phyloP scores from a whole-genome alignment of 2,888 invertebrate genomes.

The Andrena camellia region DNA sequence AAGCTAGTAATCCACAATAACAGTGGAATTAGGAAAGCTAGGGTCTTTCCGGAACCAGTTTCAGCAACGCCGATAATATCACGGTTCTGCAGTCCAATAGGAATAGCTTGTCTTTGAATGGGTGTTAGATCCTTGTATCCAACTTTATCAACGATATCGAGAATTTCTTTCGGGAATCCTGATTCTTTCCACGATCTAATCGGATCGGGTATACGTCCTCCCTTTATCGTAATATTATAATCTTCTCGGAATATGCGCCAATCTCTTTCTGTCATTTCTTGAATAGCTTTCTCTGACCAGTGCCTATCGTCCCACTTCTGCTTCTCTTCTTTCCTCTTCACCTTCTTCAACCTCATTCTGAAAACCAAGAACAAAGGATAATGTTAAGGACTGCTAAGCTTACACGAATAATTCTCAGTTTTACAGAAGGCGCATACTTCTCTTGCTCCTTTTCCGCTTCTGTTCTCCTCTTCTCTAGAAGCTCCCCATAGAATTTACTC shows the following conservation, averaged over 20 bases:
- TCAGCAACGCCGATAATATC: constrained; percentile 99
- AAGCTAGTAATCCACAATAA: constrained; percentile 99
- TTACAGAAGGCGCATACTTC: constrained; percentile 85
- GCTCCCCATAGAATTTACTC: constrained; percentile 98
- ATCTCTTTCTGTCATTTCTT: constrained; percentile 99
- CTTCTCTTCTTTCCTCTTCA: constrained; percentile 98
- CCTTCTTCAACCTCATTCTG: constrained; percentile 93
- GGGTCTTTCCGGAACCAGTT: constrained; percentile 99
- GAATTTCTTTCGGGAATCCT: constrained; percentile 94
- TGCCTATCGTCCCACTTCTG: constrained; percentile 99
- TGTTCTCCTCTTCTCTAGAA: constrained; percentile 97
- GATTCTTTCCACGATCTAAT: constrained; percentile 98
- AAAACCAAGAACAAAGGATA: constrained; percentile 27
- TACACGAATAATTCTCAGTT: background rate
- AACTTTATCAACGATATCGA: constrained; percentile 97
- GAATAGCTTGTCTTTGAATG: constrained; percentile 99
- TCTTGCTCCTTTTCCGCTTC: constrained; percentile 99
- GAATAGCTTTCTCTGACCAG: constrained; percentile 97
- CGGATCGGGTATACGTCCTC: constrained; percentile 98
- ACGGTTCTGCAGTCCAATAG: constrained; percentile 97
- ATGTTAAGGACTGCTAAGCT: too few relatives aligned
- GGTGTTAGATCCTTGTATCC: constrained; percentile 99
- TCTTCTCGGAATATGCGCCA: constrained; percentile 99
- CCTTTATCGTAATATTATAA: constrained; percentile 99
- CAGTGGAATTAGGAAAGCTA: constrained; percentile 98